Evolutionary conservation across 2,797 vertebrate genomes (phyloP), one percentile per base, ranked within the genome.

Genomic region (Numenius phaeopus): DNA sequence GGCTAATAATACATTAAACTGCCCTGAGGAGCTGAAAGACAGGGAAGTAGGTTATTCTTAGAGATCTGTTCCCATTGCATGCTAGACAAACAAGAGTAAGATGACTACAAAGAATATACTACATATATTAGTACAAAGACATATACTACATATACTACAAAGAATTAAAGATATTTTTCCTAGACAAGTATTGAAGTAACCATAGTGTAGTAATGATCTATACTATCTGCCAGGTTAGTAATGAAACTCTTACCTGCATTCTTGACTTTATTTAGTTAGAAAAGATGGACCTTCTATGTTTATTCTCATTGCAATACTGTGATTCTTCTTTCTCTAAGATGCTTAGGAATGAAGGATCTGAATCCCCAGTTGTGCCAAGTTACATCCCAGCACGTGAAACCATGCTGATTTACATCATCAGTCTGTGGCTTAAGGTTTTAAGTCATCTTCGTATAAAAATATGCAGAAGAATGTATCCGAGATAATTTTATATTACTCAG

Each of bases 61-160:
- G 87, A 88, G 39, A 55, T 59, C 69, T 73, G 11, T 83, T 94
- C 64, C 70, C n/a, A 29, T 42, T 76, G 32, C 59, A 39, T 87
- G 59, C 37, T 24, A 82, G 90, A 73, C 73, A 93, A 93, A 84
- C 78, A 84, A 59, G 76, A 83, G n/a, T 72, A 82, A 79, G 87
- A 62, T 90, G 70, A 76, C 62, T 93, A 37, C 34, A 37, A 37
- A 37, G 34, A 37, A 37, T 37, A 37, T 37, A 37, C 34, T 37
- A 37, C 34, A 37, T 37, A 37, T 37, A 37, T 37, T 37, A 37
- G 34, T 37, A 37, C 34, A 37, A 37, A 37, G 34, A 37, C 34
- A 37, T 37, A 37, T 37, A 37, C 34, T 37, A 70, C 16, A 3
- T 57, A 13, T 7, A n/a, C 52, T 39, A 40, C 52, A 66, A 70